Evolutionary conservation across 2,113 vertebrate species (phyloP).

Genomic region (Oplegnathus fasciatus): DNA sequence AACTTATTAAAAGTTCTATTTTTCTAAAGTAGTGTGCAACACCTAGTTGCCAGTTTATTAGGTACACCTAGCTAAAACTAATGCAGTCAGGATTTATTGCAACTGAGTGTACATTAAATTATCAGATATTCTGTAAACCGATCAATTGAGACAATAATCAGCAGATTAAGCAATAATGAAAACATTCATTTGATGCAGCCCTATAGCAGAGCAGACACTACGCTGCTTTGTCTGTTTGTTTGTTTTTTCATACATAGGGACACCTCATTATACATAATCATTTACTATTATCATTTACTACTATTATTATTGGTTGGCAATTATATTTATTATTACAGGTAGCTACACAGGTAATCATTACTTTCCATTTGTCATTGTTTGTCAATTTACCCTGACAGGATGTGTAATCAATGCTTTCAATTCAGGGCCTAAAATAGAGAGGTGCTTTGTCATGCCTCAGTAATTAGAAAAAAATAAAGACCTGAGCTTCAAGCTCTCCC

Average conservation of each 20-base stretch:
- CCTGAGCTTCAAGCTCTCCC: conserved; percentile 8
- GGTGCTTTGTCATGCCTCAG: conserved; percentile 41
- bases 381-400: conserved; percentile 47
- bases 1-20: not conserved
- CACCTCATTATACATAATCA: not conserved
- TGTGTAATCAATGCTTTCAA: conserved; percentile 67
- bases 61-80: not conserved
- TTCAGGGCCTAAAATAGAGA: conserved; percentile 39
- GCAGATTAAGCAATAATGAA: not conserved
- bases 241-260: not conserved
- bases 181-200: not conserved
- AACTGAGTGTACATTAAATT: not conserved
- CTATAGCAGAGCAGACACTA: no score
- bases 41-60: not conserved
- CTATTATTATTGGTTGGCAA: not conserved
- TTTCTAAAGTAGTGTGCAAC: not conserved
- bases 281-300: no score
- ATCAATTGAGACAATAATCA: not conserved
- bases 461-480: conserved; percentile 62
- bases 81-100: not conserved
- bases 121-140: not conserved
- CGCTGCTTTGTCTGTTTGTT: no score
- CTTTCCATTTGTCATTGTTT: conserved; percentile 44
- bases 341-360: not conserved
- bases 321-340: not conserved